Evolutionary conservation across 1,140 invertebrate species (phyloP), one percentile per base, ranked within the genome.

Genomic region (Tigriopus japonicus): DNA sequence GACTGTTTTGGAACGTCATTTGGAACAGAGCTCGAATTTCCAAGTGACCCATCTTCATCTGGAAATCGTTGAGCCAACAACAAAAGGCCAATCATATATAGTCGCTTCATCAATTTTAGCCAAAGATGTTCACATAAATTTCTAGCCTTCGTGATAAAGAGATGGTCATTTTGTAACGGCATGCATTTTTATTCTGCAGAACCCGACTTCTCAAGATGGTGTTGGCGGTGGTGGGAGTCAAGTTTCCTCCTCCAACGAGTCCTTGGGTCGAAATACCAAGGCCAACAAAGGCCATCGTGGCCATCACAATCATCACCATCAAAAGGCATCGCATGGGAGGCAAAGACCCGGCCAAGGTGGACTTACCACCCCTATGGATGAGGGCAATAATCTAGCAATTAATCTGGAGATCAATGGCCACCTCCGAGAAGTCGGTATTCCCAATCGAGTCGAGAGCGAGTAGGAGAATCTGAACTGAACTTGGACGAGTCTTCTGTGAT

Each of bases 371-470:
- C 21, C 12, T 42, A 15, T 28, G 15, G 42, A 58, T 7, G 40
- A 58, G n/a, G 40, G 40, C 21, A 58, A 40, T 41, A 58, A 42
- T 41, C 17, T 28, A 23, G 40, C 21, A 13, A 58, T 58, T 23
- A 58, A 58, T 42, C 40, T 58, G 13, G 42, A 58, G 14, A 58
- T 58, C 13, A 58, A 58, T 42, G 55, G 55, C 14, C 55, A 42
- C 15, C 17, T 58, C 12, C 55, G 41, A 58, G 55, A 58, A 58
- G 55, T 58, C 14, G 55, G 42, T 12, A 41, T 58, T 13, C 55
- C 55, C 35, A 58, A 58, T 41, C 12, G n/a, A 41, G 40, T 58
- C 24, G 23, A 28, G 28, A 35, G 28, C 28, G 28, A 35, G 9
- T 35, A 35, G 9, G 28, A 35, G 28, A 35, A 3, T 3, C 9